A percentile compares a stretch with the other conserved stretches of the same genome.
Evolutionary conservation across 2,113 vertebrate genomes (phyloP).

Genomic region (Oryzias woworae): DNA sequence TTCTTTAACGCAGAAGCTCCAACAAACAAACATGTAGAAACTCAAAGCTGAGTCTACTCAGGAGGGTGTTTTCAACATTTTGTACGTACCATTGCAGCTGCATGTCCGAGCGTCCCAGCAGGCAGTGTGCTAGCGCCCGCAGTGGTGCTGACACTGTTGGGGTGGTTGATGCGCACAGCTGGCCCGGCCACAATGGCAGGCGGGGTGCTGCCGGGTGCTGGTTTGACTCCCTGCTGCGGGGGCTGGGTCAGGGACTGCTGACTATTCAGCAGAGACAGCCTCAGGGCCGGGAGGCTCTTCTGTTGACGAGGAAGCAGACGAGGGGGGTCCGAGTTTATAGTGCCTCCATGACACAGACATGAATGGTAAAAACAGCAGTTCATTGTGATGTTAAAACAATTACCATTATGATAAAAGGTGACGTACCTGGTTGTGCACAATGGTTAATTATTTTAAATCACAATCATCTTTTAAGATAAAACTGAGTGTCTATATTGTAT

Average conservation of each 20-base stretch:
- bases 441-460: background rate
- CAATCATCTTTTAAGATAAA: background rate
- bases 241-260: conserved; percentile 81
- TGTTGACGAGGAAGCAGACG: conserved; percentile 56
- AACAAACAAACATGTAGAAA: background rate
- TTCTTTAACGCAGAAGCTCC: background rate
- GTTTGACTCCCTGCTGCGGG: conserved; percentile 77
- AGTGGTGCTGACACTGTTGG: conserved; percentile 79
- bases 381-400: conserved; percentile 4
- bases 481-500: too few relatives aligned
- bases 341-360: conserved; percentile 36
- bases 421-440: background rate
- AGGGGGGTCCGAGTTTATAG: conserved; percentile 42
- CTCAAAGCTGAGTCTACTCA: background rate
- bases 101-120: conserved; percentile 66
- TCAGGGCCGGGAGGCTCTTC: conserved; percentile 88
- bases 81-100: conserved; percentile 80
- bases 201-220: conserved; percentile 66
- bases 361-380: conserved; percentile 16
- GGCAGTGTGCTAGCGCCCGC: conserved; percentile 60
- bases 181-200: conserved; percentile 73
- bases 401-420: background rate
- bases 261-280: conserved; percentile 85
- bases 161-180: conserved; percentile 80
- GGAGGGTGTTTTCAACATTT: background rate